Base-by-base conservation (phyloP, 2,888 invertebrate species). In the Amorpha juglandis region DNA sequence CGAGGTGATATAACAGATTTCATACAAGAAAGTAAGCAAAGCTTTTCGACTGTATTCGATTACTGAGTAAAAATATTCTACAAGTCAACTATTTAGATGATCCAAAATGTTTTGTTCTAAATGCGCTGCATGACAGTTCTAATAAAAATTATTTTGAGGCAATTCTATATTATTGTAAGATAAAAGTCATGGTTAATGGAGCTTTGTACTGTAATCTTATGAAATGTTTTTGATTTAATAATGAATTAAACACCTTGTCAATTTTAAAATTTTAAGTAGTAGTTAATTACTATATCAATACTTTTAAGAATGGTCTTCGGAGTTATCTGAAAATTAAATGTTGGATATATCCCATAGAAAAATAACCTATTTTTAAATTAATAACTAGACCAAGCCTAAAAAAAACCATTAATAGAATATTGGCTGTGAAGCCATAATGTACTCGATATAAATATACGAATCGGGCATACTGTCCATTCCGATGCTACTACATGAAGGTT, bases 21-120 rank as follows among this genome's bases (percentile, higher is more conserved):
- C 27, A 27, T 27, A 27, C 27, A 4, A 27, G 27, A 3, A 27
- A 27, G 42, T 6, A 1, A 42, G 42, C 42, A 42, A 42, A 51
- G 27, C 11, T 27, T 52, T 52, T 52, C 7, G 14, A 52, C 7
- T 52, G 33, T 52, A 27, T 52, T 52, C 14, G 27, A 51, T 52
- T 52, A 27, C 27, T 27, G 1, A 11, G 27, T 27, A 52, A 14
- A 27, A 9, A 52, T 52, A 35, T 14, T 53, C 35, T 27, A 8
- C 14, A 53, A 35, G n/a, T n/a, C 52, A 27, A 52, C n/a, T 14
- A 52, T 52, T 12, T 27, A n/a, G n/a, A n/a, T n/a, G n/a, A 27
- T 27, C 27, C 27, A 16, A 11, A 19, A 8, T 42, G 42, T 58
- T 58, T 19, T 38, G 58, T 58, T 58, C 58, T 58, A 58, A 58